Base-by-base conservation (phyloP, 2,113 vertebrate species). In the Steatornis caripensis region DNA sequence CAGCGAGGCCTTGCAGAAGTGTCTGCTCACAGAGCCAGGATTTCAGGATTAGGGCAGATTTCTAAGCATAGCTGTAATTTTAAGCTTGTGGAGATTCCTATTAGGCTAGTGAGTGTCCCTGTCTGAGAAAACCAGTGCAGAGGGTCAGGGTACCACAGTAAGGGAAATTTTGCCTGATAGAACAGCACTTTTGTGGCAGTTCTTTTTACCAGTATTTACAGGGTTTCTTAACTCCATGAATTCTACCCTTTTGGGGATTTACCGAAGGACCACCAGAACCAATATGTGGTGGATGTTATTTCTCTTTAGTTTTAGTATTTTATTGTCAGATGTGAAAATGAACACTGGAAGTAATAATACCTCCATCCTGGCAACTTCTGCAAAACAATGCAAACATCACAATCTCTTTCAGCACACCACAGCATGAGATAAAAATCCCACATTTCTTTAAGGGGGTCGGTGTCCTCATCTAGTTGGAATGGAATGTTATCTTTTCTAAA, bases 401-500 rank as follows among this genome's bases (percentile, higher is more conserved):
- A 80, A 34, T 89, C 49, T 65, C 62, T 90, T 93, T 84, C 71
- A 88, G 30, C 2, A 4, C 27, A 65, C 54, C 46, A 80, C 49
- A n/a, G n/a, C 14, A 24, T 21, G 34, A 92, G 68, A 92, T 86
- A 86, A 92, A 76, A 4, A 3, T 19, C 34, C 19, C 39, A 10
- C 54, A 43, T 64, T 96, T 92, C 64, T 92, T 87, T 81, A 90
- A 61, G 36, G 84, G 43, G 65, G 72, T 94, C 6, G 3, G 46
- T 89, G 74, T 41, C 68, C 72, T 93, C 74, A 91, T 82, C 43
- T 48, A 43, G 57, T n/a, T 57, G 89, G 89, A 96, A 95, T 60
- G 74, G 74, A 91, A 93, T 75, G 81, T 68, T 92, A 49, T 83
- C 58, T 66, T 90, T 91, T 57, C 36, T 58, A 83, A 87, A 80